Evolutionary conservation across 2,797 vertebrate species (phyloP), one percentile per base, ranked within the genome.

Genomic region (Huso huso): DNA sequence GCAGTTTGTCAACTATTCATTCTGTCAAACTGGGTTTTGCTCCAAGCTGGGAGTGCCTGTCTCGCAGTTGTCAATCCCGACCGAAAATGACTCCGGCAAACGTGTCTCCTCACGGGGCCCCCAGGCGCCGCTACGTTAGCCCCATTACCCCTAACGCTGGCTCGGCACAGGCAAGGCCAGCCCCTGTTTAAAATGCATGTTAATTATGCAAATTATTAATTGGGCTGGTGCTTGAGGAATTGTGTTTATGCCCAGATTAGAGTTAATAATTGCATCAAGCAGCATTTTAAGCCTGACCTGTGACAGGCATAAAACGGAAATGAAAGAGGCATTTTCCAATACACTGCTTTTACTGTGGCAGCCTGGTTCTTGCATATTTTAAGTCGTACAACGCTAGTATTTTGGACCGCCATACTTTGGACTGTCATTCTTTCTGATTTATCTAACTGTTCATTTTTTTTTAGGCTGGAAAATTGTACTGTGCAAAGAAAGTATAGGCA

Each of bases 141-240:
- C 93, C 91, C 95, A 94, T 97, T 95, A 95, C 92, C 90, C 89
- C 84, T 77, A 88, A 87, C 91, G 80, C 88, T 81, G 73, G 84
- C 87, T 85, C 90, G 91, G 88, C 93, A 93, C 89, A 90, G 88
- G 91, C 91, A 88, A 86, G 89, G 87, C 87, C 93, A 88, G 91
- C 89, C 86, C 90, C 93, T 91, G 91, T 93, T 94, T 94, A 94
- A 94, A 93, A 93, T 93, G 92, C 91, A 49, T 93, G 93, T 94
- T 96, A 96, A 97, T 97, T 96, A 96, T 96, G 95, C 92, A 94
- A 96, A 97, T 98, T 95, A 96, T 98, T 96, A 97, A 97, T 96
- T 94, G 94, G 92, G 88, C 91, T 90, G 92, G 87, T 91, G 92
- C 90, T 93, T 76, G 86, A 93, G 92, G 91, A 94, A 92, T 94